phyloP scores from a whole-genome alignment of 2,797 vertebrate species.

The Sphenopsis melanotis region DNA sequence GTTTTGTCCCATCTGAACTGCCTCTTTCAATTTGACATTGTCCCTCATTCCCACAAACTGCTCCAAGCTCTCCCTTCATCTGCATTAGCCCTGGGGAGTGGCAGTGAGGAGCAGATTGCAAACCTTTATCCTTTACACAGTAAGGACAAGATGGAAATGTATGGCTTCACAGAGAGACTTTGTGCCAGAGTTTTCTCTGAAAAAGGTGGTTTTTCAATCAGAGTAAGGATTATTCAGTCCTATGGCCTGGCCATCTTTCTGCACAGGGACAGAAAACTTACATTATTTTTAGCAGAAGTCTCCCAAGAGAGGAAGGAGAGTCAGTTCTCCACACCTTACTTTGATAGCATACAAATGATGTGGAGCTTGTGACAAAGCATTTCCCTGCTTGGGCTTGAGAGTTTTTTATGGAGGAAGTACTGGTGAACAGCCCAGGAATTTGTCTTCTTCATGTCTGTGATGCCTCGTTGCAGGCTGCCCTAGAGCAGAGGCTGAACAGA shows the following conservation, averaged over 20 bases:
- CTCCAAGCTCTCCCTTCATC: neutral
- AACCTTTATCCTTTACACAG: neutral
- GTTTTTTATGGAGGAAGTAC: neutral
- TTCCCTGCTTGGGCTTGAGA: neutral
- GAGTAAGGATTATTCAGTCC: neutral
- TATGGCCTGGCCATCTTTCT: neutral
- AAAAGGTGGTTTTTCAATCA: neutral
- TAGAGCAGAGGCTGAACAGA: neutral
- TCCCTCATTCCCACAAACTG: neutral
- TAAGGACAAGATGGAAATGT: neutral
- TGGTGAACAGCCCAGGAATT: neutral
- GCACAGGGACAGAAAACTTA: neutral
- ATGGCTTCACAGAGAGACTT: neutral
- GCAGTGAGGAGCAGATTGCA: neutral
- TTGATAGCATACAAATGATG: neutral
- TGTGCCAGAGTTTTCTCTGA: neutral
- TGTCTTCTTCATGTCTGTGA: neutral
- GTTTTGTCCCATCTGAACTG: neutral
- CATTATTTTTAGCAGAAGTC: neutral
- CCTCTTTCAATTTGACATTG: neutral
- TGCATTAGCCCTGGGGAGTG: neutral
- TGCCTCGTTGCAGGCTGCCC: neutral
- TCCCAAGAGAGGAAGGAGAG: neutral
- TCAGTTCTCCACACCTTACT: neutral
- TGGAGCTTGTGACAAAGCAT: neutral